Percentiles rank a stretch among this genome's conserved stretches.
phyloP scores from a whole-genome alignment of 2,797 vertebrate species.

The Chelon labrosus region DNA sequence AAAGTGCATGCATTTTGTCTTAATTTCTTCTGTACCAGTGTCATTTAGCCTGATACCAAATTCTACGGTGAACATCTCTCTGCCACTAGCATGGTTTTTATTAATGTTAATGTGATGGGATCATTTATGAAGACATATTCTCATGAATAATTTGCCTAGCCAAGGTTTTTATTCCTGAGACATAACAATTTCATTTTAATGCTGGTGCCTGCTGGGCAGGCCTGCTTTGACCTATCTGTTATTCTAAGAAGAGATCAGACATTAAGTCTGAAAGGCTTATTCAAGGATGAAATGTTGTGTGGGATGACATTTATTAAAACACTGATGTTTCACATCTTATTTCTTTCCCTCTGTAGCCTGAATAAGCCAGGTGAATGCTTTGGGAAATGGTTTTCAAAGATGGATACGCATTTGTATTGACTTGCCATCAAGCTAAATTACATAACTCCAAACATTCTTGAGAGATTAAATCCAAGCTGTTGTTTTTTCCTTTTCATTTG shows the following conservation, averaged over 20 bases:
- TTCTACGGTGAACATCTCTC: conserved; percentile 18
- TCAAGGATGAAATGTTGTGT: conserved; percentile 20
- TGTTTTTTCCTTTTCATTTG: not conserved
- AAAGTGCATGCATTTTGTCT: conserved; percentile 36
- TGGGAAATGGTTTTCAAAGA: not conserved
- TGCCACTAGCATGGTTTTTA: conserved; percentile 41
- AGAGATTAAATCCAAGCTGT: not conserved
- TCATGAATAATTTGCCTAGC: conserved; percentile 62
- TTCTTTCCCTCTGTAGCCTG: not conserved
- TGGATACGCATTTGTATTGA: conserved; percentile 4
- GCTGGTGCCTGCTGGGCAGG: conserved; percentile 1
- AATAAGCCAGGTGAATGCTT: conserved; percentile 8
- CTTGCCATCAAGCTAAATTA: conserved; percentile 3
- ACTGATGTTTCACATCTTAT: not conserved
- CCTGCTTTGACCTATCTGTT: conserved; percentile 45
- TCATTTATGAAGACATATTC: conserved; percentile 62
- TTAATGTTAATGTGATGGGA: conserved; percentile 60
- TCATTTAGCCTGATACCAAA: conserved; percentile 22
- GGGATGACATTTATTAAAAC: conserved; percentile 18
- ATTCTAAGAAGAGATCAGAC: conserved; percentile 35
- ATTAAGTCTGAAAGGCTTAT: conserved; percentile 15
- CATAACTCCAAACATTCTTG: conserved; percentile 2
- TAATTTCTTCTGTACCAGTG: conserved; percentile 17
- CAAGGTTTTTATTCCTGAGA: conserved; percentile 46
- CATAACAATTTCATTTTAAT: conserved; percentile 39